Percentiles rank a stretch among this genome's conserved stretches.
Evolutionary conservation across 2,888 invertebrate species (phyloP).

Genomic region (Dione vanillae): DNA sequence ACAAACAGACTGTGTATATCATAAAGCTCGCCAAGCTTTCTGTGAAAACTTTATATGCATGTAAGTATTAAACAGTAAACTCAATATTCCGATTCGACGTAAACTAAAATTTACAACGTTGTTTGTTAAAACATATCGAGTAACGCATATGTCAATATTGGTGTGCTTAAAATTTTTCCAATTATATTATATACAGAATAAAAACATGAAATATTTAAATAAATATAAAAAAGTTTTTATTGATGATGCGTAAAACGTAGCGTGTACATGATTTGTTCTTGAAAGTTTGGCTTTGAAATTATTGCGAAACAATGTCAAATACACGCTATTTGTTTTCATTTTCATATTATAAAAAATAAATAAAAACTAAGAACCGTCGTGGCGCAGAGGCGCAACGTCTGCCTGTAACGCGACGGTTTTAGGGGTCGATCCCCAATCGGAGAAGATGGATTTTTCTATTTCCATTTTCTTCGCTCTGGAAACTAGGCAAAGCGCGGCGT

Average conservation of each 20-base stretch:
- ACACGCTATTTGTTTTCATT: too few species aligned
- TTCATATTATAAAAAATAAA: too few species aligned
- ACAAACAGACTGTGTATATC: not conserved
- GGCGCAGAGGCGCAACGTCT: too few species aligned
- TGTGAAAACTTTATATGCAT: slow-evolving; percentile 11
- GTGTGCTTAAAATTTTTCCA: not conserved
- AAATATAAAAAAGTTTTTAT: too few species aligned
- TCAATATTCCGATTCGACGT: slow-evolving; percentile 13
- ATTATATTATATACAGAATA: not conserved
- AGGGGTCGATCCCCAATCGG: too few species aligned
- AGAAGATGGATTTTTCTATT: too few species aligned
- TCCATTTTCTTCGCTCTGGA: too few species aligned
- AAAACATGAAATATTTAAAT: too few species aligned
- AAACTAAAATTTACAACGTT: slow-evolving; percentile 3
- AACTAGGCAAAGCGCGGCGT: too few species aligned
- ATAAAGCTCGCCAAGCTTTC: not conserved
- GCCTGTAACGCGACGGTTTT: too few species aligned
- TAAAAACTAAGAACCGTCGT: too few species aligned
- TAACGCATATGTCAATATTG: not conserved
- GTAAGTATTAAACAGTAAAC: slow-evolving; percentile 9
- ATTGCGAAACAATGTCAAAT: too few species aligned
- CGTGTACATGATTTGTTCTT: not conserved
- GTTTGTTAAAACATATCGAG: not conserved
- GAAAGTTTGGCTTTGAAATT: not conserved
- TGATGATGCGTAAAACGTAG: not conserved